Percentiles rank a stretch among this genome's conserved stretches.
Evolutionary conservation across 2,888 invertebrate genomes (phyloP).

Genomic region (Deilephila porcellus): DNA sequence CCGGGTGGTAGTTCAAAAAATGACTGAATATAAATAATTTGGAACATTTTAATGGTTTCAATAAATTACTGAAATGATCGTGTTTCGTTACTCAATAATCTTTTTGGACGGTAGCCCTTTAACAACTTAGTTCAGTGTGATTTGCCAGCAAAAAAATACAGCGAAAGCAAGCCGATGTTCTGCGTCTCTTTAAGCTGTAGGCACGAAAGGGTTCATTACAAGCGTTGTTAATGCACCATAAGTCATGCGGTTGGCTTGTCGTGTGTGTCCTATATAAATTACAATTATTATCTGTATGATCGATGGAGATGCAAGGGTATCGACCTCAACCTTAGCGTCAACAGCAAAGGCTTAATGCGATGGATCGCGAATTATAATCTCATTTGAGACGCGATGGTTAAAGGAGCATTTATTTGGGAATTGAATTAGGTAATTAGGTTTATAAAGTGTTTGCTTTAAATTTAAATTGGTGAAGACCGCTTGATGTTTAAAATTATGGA

Average conservation of each 20-base stretch:
- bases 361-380: not conserved
- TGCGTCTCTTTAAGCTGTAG: too few relatives aligned
- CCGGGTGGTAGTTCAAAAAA: too few relatives aligned
- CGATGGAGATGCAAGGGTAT: not conserved
- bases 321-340: not conserved
- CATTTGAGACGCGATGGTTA: not conserved
- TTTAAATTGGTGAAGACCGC: not conserved
- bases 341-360: not conserved
- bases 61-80: too few relatives aligned
- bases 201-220: not conserved
- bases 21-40: too few relatives aligned
- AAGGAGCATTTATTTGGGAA: not conserved
- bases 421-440: not conserved
- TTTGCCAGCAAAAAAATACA: too few relatives aligned
- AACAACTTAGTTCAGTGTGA: too few relatives aligned
- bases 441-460: not conserved
- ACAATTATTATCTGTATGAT: slow-evolving; percentile 24
- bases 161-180: too few relatives aligned
- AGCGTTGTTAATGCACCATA: slow-evolving; percentile 21
- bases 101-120: too few relatives aligned
- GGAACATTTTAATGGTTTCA: too few relatives aligned
- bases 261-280: slow-evolving; percentile 20
- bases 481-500: not conserved
- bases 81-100: too few relatives aligned
- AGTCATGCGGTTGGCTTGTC: slow-evolving; percentile 2